phyloP scores from a whole-genome alignment of 2,797 vertebrate genomes.

The Malurus splendens region DNA sequence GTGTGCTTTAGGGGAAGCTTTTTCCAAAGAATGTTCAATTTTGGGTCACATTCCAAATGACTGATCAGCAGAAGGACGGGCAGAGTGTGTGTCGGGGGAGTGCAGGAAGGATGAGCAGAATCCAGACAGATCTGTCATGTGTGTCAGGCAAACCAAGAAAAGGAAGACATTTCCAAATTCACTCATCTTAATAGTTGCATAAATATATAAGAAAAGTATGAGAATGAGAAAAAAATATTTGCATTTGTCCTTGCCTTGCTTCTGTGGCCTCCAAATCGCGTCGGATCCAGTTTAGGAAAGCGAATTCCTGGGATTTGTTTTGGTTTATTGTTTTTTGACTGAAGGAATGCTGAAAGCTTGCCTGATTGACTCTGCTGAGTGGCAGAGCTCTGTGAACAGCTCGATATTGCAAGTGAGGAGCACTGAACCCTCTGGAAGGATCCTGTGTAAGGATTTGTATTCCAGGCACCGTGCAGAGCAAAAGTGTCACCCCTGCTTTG shows the following conservation, averaged over 20 bases:
- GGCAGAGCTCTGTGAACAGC: rapidly evolving
- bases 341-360: background rate
- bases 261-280: background rate
- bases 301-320: background rate
- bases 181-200: background rate
- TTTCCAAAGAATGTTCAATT: background rate
- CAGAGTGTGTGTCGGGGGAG: background rate
- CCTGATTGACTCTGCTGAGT: background rate
- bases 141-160: background rate
- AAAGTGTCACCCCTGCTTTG: background rate
- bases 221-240: background rate
- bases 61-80: background rate
- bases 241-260: background rate
- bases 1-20: background rate
- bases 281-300: rapidly evolving
- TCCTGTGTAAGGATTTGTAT: background rate
- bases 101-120: background rate
- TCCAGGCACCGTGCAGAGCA: rapidly evolving
- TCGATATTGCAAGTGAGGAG: background rate
- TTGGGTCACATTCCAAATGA: background rate
- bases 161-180: background rate
- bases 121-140: background rate
- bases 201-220: background rate
- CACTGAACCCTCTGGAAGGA: background rate
- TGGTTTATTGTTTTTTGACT: rapidly evolving